phyloP scores from a whole-genome alignment of 2,888 invertebrate genomes.

The Portevinia maculata region DNA sequence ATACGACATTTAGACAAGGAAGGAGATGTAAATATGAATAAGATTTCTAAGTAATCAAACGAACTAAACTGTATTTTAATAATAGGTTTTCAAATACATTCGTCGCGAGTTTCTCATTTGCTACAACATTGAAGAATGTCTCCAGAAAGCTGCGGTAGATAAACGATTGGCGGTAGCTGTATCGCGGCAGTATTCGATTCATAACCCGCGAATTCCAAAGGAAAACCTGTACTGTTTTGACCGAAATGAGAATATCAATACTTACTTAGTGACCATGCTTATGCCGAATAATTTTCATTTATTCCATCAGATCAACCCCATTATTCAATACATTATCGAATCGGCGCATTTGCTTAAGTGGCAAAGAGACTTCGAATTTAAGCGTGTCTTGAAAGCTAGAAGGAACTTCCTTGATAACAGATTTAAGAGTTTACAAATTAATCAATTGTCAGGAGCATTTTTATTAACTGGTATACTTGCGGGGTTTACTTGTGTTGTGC shows the following conservation, averaged over 20 bases:
- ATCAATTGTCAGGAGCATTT: constrained; percentile 78
- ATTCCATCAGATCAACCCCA: constrained; percentile 80
- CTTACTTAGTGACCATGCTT: constrained; percentile 80
- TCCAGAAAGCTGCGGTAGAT: constrained; percentile 77
- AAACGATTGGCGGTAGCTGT: constrained; percentile 79
- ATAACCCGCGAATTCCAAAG: constrained; percentile 79
- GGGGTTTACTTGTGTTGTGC: constrained; percentile 71
- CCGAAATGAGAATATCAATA: constrained; percentile 80
- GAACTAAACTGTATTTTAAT: not conserved
- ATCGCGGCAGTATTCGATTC: constrained; percentile 80
- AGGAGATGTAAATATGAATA: constrained; percentile 76
- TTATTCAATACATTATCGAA: constrained; percentile 80
- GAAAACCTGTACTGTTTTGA: constrained; percentile 81
- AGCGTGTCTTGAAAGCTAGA: constrained; percentile 76
- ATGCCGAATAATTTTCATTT: constrained; percentile 80
- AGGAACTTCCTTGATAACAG: constrained; percentile 65
- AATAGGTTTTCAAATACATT: constrained; percentile 79
- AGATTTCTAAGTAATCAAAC: not conserved
- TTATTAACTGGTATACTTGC: constrained; percentile 75
- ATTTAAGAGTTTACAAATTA: constrained; percentile 77
- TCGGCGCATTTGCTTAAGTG: constrained; percentile 82
- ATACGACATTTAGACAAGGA: constrained; percentile 79
- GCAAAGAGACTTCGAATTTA: constrained; percentile 79
- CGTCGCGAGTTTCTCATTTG: constrained; percentile 80
- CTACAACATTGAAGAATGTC: constrained; percentile 80